Conservation (phyloP, 2,113 vertebrate species). For the Chaenogobius annularis region DNA sequence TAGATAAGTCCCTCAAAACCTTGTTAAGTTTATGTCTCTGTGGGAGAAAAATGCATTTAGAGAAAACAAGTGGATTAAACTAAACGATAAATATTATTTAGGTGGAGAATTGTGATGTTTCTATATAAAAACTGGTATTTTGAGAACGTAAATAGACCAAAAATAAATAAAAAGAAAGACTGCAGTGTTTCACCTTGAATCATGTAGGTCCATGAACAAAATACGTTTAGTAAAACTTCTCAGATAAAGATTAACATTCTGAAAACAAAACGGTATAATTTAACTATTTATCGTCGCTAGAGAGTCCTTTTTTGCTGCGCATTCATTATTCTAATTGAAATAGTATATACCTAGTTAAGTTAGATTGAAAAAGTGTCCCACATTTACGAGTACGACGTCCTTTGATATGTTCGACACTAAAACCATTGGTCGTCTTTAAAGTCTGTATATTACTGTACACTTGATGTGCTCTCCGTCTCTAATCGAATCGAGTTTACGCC, state of each 20-base stretch:
- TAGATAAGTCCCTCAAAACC: too few species aligned
- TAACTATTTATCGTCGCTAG: neutral
- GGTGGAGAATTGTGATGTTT: too few species aligned
- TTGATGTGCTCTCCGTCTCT: constrained; percentile 20
- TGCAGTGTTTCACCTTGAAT: too few species aligned
- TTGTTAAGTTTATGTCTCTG: too few species aligned
- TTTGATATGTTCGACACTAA: neutral
- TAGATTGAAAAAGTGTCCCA: constrained; percentile 39
- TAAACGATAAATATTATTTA: too few species aligned
- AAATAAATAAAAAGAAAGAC: too few species aligned
- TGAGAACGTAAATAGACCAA: too few species aligned
- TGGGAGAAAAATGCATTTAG: too few species aligned
- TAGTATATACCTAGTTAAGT: constrained; percentile 50
- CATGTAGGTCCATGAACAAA: too few species aligned
- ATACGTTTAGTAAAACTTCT: neutral
- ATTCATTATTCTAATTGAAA: constrained; percentile 67
- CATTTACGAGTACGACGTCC: neutral
- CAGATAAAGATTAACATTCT: neutral
- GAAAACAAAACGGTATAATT: neutral
- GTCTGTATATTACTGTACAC: neutral
- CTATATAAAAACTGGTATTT: too few species aligned
- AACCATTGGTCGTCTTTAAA: constrained; percentile 16
- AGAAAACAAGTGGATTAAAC: too few species aligned
- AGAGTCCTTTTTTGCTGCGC: neutral
- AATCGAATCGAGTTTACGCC: neutral